Evolutionary conservation across 2,888 invertebrate genomes (phyloP).

Genomic region (Alloscopus bannaensis): DNA sequence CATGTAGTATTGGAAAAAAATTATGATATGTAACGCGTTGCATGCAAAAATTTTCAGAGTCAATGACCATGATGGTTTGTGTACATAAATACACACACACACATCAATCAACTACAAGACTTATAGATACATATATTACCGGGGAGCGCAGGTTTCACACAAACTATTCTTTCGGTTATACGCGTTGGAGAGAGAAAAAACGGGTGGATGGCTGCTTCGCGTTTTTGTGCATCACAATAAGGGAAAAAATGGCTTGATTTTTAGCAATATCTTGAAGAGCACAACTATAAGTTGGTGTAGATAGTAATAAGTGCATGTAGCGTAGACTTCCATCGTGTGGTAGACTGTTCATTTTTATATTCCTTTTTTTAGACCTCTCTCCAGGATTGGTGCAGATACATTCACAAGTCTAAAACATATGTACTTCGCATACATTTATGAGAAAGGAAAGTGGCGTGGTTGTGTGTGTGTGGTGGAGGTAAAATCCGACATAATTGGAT

Average conservation of each 20-base stretch:
- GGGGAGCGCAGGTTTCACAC: no score
- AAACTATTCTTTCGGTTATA: no score
- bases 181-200: conserved; percentile 25
- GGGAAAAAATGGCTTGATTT: conserved; percentile 2
- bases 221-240: conserved; percentile 15
- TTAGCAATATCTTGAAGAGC: neutral
- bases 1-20: conserved; percentile 26
- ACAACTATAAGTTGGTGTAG: no score
- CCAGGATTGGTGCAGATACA: neutral
- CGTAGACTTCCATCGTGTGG: neutral
- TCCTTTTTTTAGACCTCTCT: neutral
- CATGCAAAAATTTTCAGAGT: conserved; percentile 49
- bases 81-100: conserved; percentile 35
- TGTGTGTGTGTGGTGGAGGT: neutral
- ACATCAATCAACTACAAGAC: conserved; percentile 48
- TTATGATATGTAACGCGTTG: conserved; percentile 50
- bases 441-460: neutral
- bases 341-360: neutral
- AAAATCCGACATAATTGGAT: conserved; percentile 14
- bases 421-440: neutral
- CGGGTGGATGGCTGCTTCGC: neutral
- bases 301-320: no score
- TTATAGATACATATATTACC: no score
- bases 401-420: neutral
- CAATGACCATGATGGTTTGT: conserved; percentile 52